A percentile compares a stretch with the other conserved stretches of the same genome.
phyloP scores from a whole-genome alignment of 1,140 invertebrate genomes.

The Cydia fagiglandana region DNA sequence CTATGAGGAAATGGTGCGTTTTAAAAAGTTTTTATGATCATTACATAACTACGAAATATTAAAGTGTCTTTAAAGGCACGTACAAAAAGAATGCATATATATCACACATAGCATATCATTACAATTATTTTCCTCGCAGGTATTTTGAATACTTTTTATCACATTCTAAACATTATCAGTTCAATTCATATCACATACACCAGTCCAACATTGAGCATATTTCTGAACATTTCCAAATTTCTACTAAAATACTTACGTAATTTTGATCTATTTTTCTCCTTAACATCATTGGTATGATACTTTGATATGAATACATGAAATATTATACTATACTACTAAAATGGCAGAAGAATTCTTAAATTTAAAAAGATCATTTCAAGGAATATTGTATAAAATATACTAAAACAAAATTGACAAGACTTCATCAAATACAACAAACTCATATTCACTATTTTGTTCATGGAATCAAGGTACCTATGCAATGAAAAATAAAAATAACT shows the following conservation, averaged over 20 bases:
- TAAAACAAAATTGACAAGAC: slow-evolving; percentile 15
- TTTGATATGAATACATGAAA: slow-evolving; percentile 26
- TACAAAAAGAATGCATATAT: slow-evolving; percentile 39
- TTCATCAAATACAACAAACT: slow-evolving; percentile 7
- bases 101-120: slow-evolving; percentile 36
- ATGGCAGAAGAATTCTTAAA: slow-evolving; percentile 12
- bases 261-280: not conserved
- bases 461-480: slow-evolving; percentile 5
- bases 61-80: slow-evolving; percentile 52
- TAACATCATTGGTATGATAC: slow-evolving; percentile 12
- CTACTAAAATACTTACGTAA: not conserved
- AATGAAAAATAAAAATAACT: slow-evolving; percentile 25
- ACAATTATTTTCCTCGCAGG: slow-evolving; percentile 52
- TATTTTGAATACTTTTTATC: slow-evolving; percentile 43
- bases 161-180: slow-evolving; percentile 54
- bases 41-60: slow-evolving; percentile 17
- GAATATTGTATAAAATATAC: not conserved
- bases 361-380: not conserved
- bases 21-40: slow-evolving; percentile 15
- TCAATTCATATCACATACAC: slow-evolving; percentile 56
- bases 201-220: slow-evolving; percentile 32
- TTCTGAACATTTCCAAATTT: slow-evolving; percentile 7
- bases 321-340: slow-evolving; percentile 27
- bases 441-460: slow-evolving; percentile 24
- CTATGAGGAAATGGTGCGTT: slow-evolving; percentile 51